A percentile compares a stretch with the other conserved stretches of the same genome.
Conservation (phyloP, 2,888 invertebrate genomes). For the Metallyticus violacea region DNA sequence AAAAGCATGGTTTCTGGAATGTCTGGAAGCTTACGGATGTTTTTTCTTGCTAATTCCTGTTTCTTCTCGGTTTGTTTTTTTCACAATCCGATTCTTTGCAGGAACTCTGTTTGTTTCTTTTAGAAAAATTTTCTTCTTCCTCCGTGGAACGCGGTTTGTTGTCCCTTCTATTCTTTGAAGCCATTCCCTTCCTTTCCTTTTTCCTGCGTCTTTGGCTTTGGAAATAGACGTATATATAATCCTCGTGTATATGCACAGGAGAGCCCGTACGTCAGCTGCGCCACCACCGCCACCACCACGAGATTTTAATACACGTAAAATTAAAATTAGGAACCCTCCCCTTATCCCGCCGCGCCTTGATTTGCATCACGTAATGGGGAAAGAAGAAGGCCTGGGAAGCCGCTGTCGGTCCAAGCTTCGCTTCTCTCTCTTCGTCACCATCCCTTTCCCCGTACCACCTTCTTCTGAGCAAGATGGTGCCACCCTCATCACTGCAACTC, state of each 20-base stretch:
- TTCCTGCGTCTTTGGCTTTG: background rate
- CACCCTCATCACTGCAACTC: background rate
- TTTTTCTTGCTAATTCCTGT: background rate
- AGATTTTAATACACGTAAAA: constrained; percentile 59
- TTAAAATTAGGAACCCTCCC: constrained; percentile 52
- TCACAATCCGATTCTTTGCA: background rate
- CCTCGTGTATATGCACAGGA: background rate
- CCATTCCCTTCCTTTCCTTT: background rate
- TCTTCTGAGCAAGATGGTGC: constrained; percentile 4
- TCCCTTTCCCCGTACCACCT: background rate
- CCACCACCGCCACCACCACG: constrained; percentile 38
- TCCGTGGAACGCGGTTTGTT: background rate
- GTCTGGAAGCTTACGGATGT: background rate
- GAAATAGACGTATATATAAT: background rate
- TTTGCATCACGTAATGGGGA: constrained; percentile 60
- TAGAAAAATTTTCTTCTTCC: background rate
- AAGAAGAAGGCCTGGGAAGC: constrained; percentile 41
- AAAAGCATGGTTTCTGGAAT: background rate
- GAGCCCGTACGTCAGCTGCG: constrained; percentile 50
- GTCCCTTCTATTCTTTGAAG: background rate
- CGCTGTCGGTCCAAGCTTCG: background rate
- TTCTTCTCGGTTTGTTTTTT: background rate
- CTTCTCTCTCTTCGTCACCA: background rate
- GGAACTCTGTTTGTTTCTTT: background rate
- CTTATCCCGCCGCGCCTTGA: constrained; percentile 48